Conservation (phyloP, 2,888 invertebrate genomes). For the Seladonia tumulorum region DNA sequence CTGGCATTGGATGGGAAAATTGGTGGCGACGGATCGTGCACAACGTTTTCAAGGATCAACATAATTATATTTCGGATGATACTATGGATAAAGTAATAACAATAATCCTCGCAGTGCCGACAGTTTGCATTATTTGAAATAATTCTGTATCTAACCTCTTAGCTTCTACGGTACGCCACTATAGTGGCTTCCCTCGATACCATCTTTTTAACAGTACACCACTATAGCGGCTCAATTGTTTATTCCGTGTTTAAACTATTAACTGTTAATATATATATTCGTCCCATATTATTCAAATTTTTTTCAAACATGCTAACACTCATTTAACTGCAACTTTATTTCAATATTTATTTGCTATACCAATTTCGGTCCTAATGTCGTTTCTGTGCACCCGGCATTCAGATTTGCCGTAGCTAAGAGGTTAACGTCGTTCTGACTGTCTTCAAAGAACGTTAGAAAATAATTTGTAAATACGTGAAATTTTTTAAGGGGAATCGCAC, state of each 20-base stretch:
- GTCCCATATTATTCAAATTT: no score
- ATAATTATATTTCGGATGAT: constrained; percentile 77
- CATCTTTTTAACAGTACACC: not conserved
- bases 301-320: no score
- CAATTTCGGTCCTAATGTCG: no score
- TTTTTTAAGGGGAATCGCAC: not conserved
- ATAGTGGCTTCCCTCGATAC: not conserved
- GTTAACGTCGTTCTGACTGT: not conserved
- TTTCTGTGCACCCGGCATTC: no score
- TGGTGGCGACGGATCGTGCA: constrained; percentile 93
- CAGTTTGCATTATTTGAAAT: not conserved
- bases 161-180: not conserved
- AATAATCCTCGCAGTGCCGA: not conserved
- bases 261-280: no score
- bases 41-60: constrained; percentile 87
- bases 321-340: no score
- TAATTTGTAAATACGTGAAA: not conserved
- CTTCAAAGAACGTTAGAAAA: not conserved
- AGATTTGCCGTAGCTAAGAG: no score
- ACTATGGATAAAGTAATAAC: constrained; percentile 77
- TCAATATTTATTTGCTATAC: no score
- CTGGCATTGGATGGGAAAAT: constrained; percentile 89
- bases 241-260: not conserved
- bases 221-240: not conserved
- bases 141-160: not conserved